A percentile compares a stretch with the other conserved stretches of the same genome.
Evolutionary conservation across 64 coral and sea anemone genomes (phyloP).

Genomic region (Orbicella faveolata): DNA sequence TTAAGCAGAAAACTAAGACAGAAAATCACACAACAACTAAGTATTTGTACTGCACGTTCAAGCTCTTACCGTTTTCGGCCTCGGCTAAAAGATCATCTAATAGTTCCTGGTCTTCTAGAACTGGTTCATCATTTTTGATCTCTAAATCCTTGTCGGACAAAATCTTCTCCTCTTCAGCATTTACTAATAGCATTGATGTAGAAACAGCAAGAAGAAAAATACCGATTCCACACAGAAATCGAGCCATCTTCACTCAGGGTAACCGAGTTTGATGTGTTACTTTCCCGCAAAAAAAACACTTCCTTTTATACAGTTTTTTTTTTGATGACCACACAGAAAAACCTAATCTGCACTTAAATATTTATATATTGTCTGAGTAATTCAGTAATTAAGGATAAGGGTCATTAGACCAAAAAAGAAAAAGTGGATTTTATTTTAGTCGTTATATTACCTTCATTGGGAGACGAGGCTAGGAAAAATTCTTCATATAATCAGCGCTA

Average conservation of each 20-base stretch:
- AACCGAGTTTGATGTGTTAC: neutral
- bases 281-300: neutral
- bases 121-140: neutral
- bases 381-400: neutral
- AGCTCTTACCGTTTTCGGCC: neutral
- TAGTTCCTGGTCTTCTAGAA: neutral
- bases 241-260: neutral
- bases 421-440: neutral
- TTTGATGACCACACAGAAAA: neutral
- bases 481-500: too few relatives aligned
- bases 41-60: neutral
- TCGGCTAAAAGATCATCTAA: neutral
- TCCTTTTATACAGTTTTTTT: slow-evolving; percentile 7
- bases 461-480: neutral
- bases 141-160: neutral
- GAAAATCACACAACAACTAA: too few relatives aligned
- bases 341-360: neutral
- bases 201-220: neutral
- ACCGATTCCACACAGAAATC: neutral
- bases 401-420: neutral
- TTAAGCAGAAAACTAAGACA: too few relatives aligned
- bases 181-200: neutral
- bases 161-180: slow-evolving; percentile 1
- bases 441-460: neutral
- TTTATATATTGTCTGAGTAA: neutral